Percentiles rank a stretch among this genome's conserved stretches.
These are phyloP conservation scores for Rhyacophila evoluta DNA, from an alignment of 2,888 invertebrate species.

Conservation along the genomic window DNA sequence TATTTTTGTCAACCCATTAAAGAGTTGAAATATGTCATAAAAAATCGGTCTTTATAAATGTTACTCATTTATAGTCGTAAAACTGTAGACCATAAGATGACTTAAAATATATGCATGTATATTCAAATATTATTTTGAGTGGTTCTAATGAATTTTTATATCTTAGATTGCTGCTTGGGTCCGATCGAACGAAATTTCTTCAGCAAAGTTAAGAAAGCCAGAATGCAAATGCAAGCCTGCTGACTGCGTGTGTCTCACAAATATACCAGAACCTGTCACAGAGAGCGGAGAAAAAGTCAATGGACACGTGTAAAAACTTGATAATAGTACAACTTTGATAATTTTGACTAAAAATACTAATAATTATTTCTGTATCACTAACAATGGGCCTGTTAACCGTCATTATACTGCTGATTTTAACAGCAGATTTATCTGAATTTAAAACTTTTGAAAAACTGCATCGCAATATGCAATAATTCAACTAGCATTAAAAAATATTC, in stretches of 20 bases:
- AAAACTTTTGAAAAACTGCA: too few species aligned
- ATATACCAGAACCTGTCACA: conserved; percentile 4
- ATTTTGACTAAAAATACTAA: not conserved
- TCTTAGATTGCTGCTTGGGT: conserved; percentile 69
- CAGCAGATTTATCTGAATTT: too few species aligned
- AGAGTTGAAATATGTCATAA: too few species aligned
- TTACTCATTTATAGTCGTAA: too few species aligned
- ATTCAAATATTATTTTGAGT: too few species aligned
- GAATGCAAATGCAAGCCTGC: conserved; percentile 47
- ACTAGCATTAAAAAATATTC: too few species aligned
- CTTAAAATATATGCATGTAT: not conserved
- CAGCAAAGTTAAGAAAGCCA: conserved; percentile 62
- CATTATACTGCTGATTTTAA: not conserved
- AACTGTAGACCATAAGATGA: too few species aligned
- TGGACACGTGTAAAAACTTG: conserved; percentile 51
- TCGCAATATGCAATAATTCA: too few species aligned
- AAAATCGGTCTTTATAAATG: too few species aligned
- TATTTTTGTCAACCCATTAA: too few species aligned
- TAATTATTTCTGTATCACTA: not conserved
- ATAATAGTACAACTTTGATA: not conserved
- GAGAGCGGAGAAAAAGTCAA: conserved; percentile 47
- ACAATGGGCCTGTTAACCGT: not conserved
- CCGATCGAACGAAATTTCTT: conserved; percentile 67
- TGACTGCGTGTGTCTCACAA: conserved; percentile 44
- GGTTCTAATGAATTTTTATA: too few species aligned